These are phyloP conservation scores for Myopa testacea DNA, from an alignment of 2,888 invertebrate species.

Conservation along the genomic window DNA sequence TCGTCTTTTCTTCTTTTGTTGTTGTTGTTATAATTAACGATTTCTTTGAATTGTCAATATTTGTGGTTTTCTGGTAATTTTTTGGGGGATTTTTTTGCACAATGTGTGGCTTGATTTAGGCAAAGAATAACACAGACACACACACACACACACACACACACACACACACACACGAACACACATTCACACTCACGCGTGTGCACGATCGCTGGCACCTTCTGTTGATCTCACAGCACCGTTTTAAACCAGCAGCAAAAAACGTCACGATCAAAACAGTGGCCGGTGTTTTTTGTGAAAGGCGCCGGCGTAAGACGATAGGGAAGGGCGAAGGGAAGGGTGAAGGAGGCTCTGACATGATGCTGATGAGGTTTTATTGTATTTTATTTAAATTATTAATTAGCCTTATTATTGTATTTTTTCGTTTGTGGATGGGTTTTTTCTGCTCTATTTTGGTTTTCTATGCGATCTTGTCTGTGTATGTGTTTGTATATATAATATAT, in stretches of 20 bases:
- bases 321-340: too few species aligned
- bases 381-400: too few species aligned
- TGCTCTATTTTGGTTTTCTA: too few species aligned
- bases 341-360: too few species aligned
- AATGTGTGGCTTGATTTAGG: not conserved
- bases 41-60: slow-evolving; percentile 4
- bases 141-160: not conserved
- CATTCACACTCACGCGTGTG: not conserved
- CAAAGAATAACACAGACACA: too few species aligned
- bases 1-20: not conserved
- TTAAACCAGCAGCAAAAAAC: not conserved
- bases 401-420: too few species aligned
- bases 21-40: not conserved
- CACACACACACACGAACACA: not conserved
- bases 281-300: not conserved
- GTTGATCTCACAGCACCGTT: not conserved
- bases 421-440: too few species aligned
- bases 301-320: not conserved
- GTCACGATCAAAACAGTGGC: too few species aligned
- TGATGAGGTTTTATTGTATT: too few species aligned
- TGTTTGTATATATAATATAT: too few species aligned
- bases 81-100: slow-evolving; percentile 17
- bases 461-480: too few species aligned
- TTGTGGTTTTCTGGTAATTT: not conserved
- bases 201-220: not conserved